Evolutionary conservation across 2,113 vertebrate species (phyloP).

Genomic region (Pongo abelii): DNA sequence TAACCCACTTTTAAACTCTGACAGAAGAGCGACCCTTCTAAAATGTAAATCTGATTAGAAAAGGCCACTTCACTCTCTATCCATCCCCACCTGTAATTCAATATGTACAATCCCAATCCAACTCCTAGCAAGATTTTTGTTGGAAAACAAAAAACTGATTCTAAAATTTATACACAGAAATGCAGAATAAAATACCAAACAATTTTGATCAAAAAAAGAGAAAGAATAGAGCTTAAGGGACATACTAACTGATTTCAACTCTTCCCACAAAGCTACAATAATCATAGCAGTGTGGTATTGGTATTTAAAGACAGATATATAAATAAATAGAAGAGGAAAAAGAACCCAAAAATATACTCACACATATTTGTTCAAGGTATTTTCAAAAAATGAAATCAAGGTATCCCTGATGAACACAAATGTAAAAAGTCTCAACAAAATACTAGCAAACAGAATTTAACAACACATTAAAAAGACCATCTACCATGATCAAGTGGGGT

Average conservation of each 20-base stretch:
- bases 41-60: background rate
- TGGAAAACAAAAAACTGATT: background rate
- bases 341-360: too few relatives aligned
- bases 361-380: too few relatives aligned
- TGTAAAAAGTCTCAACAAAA: background rate
- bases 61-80: background rate
- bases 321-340: background rate
- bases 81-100: background rate
- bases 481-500: background rate
- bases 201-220: background rate
- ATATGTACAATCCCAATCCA: background rate
- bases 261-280: background rate
- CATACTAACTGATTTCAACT: background rate
- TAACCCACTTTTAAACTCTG: background rate
- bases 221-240: background rate
- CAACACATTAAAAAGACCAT: background rate
- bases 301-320: background rate
- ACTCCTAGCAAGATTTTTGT: background rate
- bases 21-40: background rate
- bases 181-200: background rate
- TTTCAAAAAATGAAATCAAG: too few relatives aligned
- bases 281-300: background rate
- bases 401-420: background rate
- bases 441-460: background rate
- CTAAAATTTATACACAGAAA: background rate